Conservation (phyloP, 2,888 invertebrate genomes). For the Lasioglossum villosulum region DNA sequence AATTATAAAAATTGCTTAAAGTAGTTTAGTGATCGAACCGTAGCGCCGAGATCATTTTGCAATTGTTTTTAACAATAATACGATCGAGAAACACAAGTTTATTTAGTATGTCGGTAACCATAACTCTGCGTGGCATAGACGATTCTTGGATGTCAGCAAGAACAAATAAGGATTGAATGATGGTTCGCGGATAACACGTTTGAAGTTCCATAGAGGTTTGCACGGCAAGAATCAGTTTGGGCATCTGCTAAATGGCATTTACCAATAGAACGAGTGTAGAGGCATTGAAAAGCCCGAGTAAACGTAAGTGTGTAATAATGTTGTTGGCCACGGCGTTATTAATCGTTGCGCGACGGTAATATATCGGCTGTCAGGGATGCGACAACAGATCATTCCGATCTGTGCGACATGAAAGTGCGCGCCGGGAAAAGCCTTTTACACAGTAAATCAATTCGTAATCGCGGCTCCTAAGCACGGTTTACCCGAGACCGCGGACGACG, state of each 20-base stretch:
- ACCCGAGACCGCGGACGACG: slow-evolving; percentile 1
- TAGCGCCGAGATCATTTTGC: no score
- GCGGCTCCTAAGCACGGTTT: slow-evolving; percentile 34
- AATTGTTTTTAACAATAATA: no score
- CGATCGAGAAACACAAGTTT: no score
- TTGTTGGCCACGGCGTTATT: slow-evolving; percentile 48
- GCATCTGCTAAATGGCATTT: slow-evolving; percentile 7
- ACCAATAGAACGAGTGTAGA: neutral
- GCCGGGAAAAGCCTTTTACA: slow-evolving; percentile 47
- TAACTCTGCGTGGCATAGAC: neutral
- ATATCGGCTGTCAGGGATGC: slow-evolving; percentile 48
- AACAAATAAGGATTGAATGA: slow-evolving; percentile 1
- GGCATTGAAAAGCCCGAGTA: neutral
- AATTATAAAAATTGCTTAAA: no score
- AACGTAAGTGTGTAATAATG: slow-evolving; percentile 35
- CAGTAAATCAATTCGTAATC: slow-evolving; percentile 57
- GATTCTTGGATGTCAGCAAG: neutral
- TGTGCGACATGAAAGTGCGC: slow-evolving; percentile 45
- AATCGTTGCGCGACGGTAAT: slow-evolving; percentile 43
- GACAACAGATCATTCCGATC: slow-evolving; percentile 55
- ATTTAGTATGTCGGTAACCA: neutral
- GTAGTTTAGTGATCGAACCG: no score
- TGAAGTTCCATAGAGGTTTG: neutral
- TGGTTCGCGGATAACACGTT: neutral
- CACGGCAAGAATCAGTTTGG: neutral